These are phyloP conservation scores for Pelagia noctiluca DNA, from an alignment of 30 jellyfish, hydroid and myxozoan genomes.

Conservation along the genomic window DNA sequence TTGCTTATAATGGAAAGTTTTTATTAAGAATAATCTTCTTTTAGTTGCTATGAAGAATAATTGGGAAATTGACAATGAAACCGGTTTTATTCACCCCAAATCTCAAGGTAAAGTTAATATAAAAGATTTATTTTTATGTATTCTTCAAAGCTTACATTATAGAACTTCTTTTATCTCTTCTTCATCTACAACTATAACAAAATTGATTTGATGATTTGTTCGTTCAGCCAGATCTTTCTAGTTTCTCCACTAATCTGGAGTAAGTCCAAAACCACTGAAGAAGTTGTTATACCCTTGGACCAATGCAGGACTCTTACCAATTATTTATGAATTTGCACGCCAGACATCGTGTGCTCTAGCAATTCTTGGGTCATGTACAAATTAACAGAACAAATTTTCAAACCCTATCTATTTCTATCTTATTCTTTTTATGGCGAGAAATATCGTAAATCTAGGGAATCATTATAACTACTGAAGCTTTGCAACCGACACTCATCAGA, in stretches of 20 bases:
- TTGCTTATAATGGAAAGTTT: background rate
- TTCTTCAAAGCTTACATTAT: background rate
- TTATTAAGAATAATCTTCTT: background rate
- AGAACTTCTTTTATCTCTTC: background rate
- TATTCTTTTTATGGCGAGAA: too few relatives aligned
- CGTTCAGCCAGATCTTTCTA: background rate
- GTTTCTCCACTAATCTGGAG: background rate
- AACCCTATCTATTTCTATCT: too few relatives aligned
- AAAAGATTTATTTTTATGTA: background rate
- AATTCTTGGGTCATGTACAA: too few relatives aligned
- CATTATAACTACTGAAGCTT: too few relatives aligned
- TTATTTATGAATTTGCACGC: too few relatives aligned
- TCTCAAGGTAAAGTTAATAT: slow-evolving; percentile 35
- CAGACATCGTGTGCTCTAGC: too few relatives aligned
- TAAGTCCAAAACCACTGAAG: background rate
- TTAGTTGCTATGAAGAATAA: slow-evolving; percentile 45
- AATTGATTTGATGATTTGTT: background rate
- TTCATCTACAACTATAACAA: too few relatives aligned
- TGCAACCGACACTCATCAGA: too few relatives aligned
- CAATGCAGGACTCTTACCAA: too few relatives aligned
- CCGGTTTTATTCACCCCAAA: slow-evolving; percentile 47
- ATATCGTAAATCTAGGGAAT: too few relatives aligned
- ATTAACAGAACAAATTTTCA: too few relatives aligned
- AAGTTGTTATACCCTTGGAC: background rate
- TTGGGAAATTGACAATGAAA: slow-evolving; percentile 44